Conservation (phyloP, 2,888 invertebrate genomes). For the Melangyna quadrimaculata region DNA sequence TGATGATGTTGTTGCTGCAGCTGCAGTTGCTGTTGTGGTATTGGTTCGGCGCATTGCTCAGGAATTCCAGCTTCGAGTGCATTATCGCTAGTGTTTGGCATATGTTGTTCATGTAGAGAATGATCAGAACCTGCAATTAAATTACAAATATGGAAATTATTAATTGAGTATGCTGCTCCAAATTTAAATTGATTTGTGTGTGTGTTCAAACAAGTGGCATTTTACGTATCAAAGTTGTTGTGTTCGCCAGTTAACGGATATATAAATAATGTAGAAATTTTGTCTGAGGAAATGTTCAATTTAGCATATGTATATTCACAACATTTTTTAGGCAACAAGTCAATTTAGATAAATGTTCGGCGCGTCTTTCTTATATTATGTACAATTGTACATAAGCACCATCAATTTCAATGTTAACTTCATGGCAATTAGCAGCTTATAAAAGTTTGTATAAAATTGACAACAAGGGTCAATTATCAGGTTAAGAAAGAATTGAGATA, state of each 20-base stretch:
- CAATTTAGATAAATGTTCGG: slow-evolving; percentile 30
- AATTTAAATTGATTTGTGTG: background rate
- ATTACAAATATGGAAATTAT: too few species aligned
- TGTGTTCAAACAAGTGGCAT: background rate
- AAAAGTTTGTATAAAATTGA: background rate
- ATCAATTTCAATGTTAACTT: slow-evolving; percentile 1
- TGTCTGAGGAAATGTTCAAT: background rate
- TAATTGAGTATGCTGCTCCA: too few species aligned
- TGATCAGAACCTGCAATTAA: slow-evolving; percentile 55
- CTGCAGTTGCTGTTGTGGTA: slow-evolving; percentile 32
- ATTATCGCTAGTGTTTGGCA: slow-evolving; percentile 39
- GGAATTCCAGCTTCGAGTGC: slow-evolving; percentile 56
- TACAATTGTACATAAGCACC: background rate
- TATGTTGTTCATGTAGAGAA: slow-evolving; percentile 62
- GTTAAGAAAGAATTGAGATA: slow-evolving; percentile 7
- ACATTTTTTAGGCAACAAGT: slow-evolving; percentile 43
- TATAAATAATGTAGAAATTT: slow-evolving; percentile 6
- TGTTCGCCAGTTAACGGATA: slow-evolving; percentile 37
- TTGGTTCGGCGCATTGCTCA: slow-evolving; percentile 53
- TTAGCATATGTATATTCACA: slow-evolving; percentile 5
- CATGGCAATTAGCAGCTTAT: background rate
- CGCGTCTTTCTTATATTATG: background rate
- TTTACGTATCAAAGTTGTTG: background rate
- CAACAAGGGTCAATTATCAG: slow-evolving; percentile 47
- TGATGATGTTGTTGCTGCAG: slow-evolving; percentile 2